Evolutionary conservation across 1,140 invertebrate genomes (phyloP).

Genomic region (Ruditapes philippinarum): DNA sequence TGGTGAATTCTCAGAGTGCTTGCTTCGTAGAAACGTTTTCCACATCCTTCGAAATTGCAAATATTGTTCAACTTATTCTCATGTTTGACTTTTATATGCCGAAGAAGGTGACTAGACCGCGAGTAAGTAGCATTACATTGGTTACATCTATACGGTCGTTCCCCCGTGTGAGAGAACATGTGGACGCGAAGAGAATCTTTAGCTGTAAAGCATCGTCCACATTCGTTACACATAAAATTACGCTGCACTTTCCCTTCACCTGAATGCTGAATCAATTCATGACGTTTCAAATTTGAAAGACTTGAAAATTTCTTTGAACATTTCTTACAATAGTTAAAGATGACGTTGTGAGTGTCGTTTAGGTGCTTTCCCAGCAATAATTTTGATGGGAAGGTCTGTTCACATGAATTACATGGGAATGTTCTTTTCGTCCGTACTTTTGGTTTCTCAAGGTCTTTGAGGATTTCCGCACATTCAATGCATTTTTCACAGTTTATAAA

Average conservation of each 20-base stretch:
- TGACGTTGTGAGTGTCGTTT: not conserved
- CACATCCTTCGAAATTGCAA: not conserved
- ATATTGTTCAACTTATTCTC: not conserved
- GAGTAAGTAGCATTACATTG: not conserved
- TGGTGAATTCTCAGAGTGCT: not conserved
- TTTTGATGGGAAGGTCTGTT: not conserved
- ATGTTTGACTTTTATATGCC: slow-evolving; percentile 4
- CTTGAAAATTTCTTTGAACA: slow-evolving; percentile 14
- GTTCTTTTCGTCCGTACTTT: no score
- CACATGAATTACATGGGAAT: not conserved
- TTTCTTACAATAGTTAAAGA: not conserved
- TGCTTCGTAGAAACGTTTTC: slow-evolving; percentile 5
- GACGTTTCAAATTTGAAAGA: not conserved
- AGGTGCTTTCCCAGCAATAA: not conserved
- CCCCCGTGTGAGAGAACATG: slow-evolving; percentile 12
- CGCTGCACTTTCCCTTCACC: not conserved
- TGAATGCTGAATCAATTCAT: not conserved
- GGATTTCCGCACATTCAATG: no score
- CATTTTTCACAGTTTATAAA: no score
- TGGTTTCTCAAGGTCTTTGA: no score
- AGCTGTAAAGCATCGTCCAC: slow-evolving; percentile 24
- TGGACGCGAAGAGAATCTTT: not conserved
- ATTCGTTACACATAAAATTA: slow-evolving; percentile 27
- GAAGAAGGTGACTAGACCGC: slow-evolving; percentile 6
- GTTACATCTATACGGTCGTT: slow-evolving; percentile 7